Evolutionary conservation across 2,888 invertebrate species (phyloP), one percentile per base, ranked within the genome.

Genomic region (Drosophila paucipuncta): DNA sequence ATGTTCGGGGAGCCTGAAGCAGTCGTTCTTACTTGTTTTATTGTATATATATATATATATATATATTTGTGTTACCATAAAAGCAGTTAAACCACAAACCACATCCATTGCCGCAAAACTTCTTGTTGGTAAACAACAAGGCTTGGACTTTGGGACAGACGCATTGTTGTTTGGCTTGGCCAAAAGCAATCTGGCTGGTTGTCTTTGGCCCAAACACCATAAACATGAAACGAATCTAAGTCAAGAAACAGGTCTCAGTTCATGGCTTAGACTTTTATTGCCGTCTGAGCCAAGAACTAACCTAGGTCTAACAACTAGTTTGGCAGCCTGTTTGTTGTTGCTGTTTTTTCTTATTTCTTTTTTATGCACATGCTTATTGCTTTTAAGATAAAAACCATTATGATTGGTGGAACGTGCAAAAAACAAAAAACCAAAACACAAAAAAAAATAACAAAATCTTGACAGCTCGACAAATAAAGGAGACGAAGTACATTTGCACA

Each of bases 41-140:
- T 13, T 47, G 47, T 37, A 43, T 37, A 33, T 33, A 60, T 33
- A 60, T 37, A 33, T 33, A 60, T 33, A 60, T 22, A 22, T 22
- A 22, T 67, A 53, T 72, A 68, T 70, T 88, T 82, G 65, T 73
- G 77, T 82, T 87, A 71, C 85, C 88, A 89, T 87, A 89, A 91
- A 87, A 91, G 87, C 88, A 89, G 87, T 87, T 87, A 87, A 91
- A 89, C 87, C 91, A 91, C 87, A 87, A 87, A 87, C 88, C 87
- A 89, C 91, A 89, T 90, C 89, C 91, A 87, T 89, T 79, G 89
- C 88, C 88, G 83, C 80, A 85, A 87, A 87, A 87, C 87, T 86
- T 87, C 89, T 87, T 86, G 89, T 86, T 88, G 83, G 83, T 90
- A 90, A 85, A 82, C 70, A 78, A 83, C 78, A 66, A 57, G 30